Conservation (phyloP, 1,140 invertebrate species). For the Oedothorax gibbosus region DNA sequence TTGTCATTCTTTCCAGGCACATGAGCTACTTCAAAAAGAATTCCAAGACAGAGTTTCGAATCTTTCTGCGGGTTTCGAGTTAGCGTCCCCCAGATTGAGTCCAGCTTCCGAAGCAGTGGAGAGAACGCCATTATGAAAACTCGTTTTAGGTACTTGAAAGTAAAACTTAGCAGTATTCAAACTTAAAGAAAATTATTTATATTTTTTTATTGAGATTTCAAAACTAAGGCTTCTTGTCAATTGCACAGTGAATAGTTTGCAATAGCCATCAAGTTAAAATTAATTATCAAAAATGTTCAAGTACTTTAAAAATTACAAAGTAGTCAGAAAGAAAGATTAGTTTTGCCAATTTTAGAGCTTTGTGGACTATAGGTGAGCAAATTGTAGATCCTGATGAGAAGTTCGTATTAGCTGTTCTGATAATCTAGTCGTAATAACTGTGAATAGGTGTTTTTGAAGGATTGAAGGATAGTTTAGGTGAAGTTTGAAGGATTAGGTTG, state of each 20-base stretch:
- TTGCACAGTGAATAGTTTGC: neutral
- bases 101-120: constrained; percentile 24
- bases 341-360: too few species aligned
- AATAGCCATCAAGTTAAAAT: too few species aligned
- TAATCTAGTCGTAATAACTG: too few species aligned
- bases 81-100: neutral
- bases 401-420: too few species aligned
- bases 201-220: neutral
- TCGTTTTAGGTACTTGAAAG: constrained; percentile 1
- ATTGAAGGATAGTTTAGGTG: too few species aligned
- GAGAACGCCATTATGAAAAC: constrained; percentile 50
- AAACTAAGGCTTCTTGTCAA: neutral
- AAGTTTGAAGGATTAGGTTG: too few species aligned
- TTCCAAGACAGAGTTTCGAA: constrained; percentile 38
- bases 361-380: too few species aligned
- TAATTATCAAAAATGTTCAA: too few species aligned
- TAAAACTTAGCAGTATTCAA: neutral
- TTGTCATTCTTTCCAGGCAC: constrained; percentile 26
- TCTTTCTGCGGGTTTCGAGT: neutral
- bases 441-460: too few species aligned
- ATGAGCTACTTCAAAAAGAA: constrained; percentile 37
- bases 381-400: too few species aligned
- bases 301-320: too few species aligned
- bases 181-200: neutral
- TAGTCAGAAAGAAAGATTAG: too few species aligned